Evolutionary conservation across 2,888 invertebrate genomes (phyloP).

Genomic region (Buathra laborator): DNA sequence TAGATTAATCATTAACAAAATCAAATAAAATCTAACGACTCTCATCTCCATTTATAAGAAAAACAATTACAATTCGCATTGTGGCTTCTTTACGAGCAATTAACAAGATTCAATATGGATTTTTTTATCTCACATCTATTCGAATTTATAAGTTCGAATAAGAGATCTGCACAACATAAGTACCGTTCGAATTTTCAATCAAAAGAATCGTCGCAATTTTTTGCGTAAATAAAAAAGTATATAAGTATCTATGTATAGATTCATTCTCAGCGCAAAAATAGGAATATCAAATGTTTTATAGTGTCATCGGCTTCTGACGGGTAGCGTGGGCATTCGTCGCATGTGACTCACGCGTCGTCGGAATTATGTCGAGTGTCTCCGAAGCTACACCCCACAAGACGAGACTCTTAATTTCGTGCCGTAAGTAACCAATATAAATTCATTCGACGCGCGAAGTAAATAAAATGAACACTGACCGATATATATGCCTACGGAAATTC

Average conservation of each 20-base stretch:
- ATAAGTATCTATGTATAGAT: no score
- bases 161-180: no score
- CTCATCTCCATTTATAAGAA: no score
- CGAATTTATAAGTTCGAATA: no score
- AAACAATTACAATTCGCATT: no score
- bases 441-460: conserved; percentile 39
- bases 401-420: conserved; percentile 48
- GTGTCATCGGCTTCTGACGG: conserved; percentile 32
- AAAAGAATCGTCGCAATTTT: background rate
- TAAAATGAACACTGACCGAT: background rate
- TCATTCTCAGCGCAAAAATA: background rate
- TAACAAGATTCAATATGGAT: no score
- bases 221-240: background rate
- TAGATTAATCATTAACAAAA: no score
- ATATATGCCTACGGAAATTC: background rate
- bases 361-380: conserved; percentile 40
- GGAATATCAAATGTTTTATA: background rate
- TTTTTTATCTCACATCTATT: no score
- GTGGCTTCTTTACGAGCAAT: no score
- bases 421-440: conserved; percentile 42
- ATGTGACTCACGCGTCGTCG: conserved; percentile 50
- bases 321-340: conserved; percentile 20
- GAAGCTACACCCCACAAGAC: conserved; percentile 24
- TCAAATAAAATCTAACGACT: no score
- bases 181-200: no score